phyloP scores from a whole-genome alignment of 2,113 vertebrate species.

The Perca flavescens region DNA sequence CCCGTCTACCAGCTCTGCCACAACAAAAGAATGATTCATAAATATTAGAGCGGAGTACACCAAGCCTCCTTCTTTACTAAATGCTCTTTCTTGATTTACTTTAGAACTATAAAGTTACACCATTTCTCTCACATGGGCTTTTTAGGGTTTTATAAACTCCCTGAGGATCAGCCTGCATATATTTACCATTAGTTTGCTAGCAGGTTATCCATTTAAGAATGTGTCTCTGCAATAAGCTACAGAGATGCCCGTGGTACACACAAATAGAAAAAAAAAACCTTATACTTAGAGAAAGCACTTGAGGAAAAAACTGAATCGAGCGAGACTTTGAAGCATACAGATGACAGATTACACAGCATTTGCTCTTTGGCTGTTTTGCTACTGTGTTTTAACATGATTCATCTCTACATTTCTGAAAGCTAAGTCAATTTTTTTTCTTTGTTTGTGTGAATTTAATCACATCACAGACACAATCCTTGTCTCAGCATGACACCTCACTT shows the following conservation, averaged over 20 bases:
- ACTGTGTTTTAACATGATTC: constrained; percentile 47
- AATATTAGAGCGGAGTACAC: constrained; percentile 75
- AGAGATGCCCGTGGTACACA: neutral
- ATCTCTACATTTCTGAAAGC: constrained; percentile 27
- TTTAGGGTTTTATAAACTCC: constrained; percentile 43
- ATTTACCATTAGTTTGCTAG: constrained; percentile 40
- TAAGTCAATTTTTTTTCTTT: constrained; percentile 27
- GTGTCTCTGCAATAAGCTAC: neutral
- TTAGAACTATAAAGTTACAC: constrained; percentile 30
- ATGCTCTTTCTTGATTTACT: constrained; percentile 59
- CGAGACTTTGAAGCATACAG: neutral
- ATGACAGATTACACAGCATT: constrained; percentile 29
- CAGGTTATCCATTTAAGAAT: constrained; percentile 30
- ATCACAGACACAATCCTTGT: constrained; percentile 28
- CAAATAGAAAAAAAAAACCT: neutral
- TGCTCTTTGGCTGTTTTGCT: constrained; percentile 37
- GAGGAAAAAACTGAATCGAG: neutral
- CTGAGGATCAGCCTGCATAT: constrained; percentile 38
- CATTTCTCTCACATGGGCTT: constrained; percentile 47
- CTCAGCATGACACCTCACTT: constrained; percentile 53
- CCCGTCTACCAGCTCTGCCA: constrained; percentile 68
- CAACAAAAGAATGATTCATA: constrained; percentile 83
- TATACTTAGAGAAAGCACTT: constrained; percentile 4
- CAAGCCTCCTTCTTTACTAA: constrained; percentile 48
- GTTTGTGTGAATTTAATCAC: constrained; percentile 61